Evolutionary conservation across 2,888 invertebrate genomes (phyloP), one percentile per base, ranked within the genome.

Genomic region (Arge pagana): DNA sequence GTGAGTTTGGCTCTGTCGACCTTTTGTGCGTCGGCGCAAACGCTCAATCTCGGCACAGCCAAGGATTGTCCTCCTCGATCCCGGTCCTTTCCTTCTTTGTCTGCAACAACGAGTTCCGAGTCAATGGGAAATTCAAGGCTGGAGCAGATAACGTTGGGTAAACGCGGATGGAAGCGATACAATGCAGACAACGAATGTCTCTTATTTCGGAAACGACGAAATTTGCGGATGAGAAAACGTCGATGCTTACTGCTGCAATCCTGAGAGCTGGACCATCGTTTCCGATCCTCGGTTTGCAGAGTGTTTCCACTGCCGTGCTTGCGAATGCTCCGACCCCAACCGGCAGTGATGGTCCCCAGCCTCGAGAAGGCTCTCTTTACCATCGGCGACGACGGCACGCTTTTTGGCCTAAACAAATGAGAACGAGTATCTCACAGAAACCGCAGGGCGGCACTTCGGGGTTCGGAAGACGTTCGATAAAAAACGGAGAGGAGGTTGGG

Each of bases 361-460:
- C 93, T 83, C n/a, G 92, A 92, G 76, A 94, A 93, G 1, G 94
- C 93, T 19, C 94, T 82, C 77, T 93, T 93, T 59, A 94, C 92
- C 92, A 94, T 94, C 23, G 94, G 94, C 35, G 93, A 93, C 64
- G 92, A 93, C 21, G 94, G 94, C 54, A 94, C 94, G 76, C 93
- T 93, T 80, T 94, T 94, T 61, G 93, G 93, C 71, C 90, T 87
- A 80, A 56, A 80, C 71, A 71, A 53, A 70, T 74, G 63, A 74
- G 72, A 76, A 68, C 73, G 70, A 75, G 74, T 74, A 75, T 73
- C 73, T 75, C 74, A 75, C 73, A 75, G 74, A 74, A 74, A 73
- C 62, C 68, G 69, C 68, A 62, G 61, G 61, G 67, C 67, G 74
- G 74, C 75, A 76, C 75, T 60, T 72, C 57, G 45, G 71, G 74